Conservation (phyloP, 2,113 vertebrate genomes). For the Panurus biarmicus region DNA sequence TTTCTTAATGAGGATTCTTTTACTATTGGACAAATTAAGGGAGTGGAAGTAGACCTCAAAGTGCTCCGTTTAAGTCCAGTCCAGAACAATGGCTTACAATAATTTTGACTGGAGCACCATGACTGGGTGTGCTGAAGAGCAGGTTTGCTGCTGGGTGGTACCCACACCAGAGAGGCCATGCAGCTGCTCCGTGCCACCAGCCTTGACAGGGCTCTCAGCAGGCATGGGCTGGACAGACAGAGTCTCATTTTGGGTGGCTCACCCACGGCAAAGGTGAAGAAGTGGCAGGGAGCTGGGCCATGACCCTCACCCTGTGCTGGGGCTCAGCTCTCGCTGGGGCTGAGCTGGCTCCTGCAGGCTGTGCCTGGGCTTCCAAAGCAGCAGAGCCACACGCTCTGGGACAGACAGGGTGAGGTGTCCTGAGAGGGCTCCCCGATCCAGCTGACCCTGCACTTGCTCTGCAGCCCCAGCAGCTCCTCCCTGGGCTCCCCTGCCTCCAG, state of each 20-base stretch:
- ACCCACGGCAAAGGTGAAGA: background rate
- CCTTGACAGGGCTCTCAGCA: background rate
- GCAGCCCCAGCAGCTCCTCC: background rate
- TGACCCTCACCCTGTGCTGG: background rate
- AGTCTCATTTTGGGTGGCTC: background rate
- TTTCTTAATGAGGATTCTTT: background rate
- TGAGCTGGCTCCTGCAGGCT: background rate
- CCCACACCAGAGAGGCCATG: background rate
- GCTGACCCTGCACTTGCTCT: background rate
- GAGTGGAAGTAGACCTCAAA: background rate
- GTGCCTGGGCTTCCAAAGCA: background rate
- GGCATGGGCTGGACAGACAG: background rate
- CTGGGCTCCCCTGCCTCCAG: background rate
- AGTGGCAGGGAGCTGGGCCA: background rate
- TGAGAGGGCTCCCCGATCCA: background rate
- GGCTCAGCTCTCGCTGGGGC: background rate
- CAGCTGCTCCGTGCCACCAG: background rate
- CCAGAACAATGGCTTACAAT: background rate
- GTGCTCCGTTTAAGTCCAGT: background rate
- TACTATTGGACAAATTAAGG: background rate
- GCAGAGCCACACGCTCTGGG: background rate
- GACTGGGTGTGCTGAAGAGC: background rate
- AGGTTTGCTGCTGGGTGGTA: background rate
- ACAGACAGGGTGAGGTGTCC: background rate
- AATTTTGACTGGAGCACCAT: background rate